Evolutionary conservation across 2,888 invertebrate species (phyloP).

Genomic region (Eupithecia vulgata): DNA sequence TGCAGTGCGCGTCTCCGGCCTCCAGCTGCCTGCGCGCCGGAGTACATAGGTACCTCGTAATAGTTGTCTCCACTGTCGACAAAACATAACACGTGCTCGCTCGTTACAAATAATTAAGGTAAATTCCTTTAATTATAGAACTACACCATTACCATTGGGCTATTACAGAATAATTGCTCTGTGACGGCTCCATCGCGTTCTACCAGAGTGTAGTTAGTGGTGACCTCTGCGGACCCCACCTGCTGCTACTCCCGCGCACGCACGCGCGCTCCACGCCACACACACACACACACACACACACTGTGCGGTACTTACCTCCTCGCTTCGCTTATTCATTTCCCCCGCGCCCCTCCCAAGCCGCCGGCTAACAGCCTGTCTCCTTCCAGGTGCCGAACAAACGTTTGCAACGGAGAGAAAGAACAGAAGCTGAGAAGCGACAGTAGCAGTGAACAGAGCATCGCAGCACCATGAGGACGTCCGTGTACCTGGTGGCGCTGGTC

Average conservation of each 20-base stretch:
- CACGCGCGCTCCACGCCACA: not conserved
- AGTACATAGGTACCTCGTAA: no score
- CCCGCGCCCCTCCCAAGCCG: not conserved
- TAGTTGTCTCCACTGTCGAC: not conserved
- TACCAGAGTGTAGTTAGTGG: not conserved
- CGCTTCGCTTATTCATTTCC: not conserved
- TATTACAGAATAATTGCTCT: not conserved
- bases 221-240: not conserved
- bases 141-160: not conserved
- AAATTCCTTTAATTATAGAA: not conserved
- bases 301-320: constrained; percentile 32
- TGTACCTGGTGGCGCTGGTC: constrained; percentile 44
- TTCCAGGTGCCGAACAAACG: constrained; percentile 50
- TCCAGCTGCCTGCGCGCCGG: not conserved
- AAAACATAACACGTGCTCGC: not conserved
- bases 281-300: not conserved
- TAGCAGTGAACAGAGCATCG: constrained; percentile 17
- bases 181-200: not conserved
- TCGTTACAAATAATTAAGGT: not conserved
- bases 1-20: not conserved
- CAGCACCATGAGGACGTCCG: constrained; percentile 59
- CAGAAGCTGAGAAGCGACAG: constrained; percentile 19
- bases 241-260: no score
- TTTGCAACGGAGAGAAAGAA: constrained; percentile 53
- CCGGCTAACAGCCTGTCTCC: not conserved